Conservation (phyloP, 2,888 invertebrate species). For the Hipparchia sbordonii region DNA sequence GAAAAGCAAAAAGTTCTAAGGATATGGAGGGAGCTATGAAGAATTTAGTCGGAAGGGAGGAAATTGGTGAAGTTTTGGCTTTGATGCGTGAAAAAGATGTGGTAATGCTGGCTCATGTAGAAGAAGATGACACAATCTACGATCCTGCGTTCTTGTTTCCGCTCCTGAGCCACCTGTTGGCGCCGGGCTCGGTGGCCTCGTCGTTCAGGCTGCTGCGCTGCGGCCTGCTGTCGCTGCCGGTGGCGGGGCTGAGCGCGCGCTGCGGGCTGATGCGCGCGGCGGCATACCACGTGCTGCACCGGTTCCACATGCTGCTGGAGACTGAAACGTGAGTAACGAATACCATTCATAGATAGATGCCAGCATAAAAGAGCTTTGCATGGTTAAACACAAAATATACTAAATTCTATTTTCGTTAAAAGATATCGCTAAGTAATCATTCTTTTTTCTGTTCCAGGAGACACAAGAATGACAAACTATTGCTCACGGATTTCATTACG, state of each 20-base stretch:
- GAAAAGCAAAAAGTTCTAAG: constrained; percentile 52
- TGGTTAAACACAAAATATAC: no score
- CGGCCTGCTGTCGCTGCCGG: constrained; percentile 87
- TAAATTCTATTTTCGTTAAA: neutral
- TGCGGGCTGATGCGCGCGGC: constrained; percentile 86
- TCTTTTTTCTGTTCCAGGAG: constrained; percentile 56
- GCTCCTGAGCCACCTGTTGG: constrained; percentile 87
- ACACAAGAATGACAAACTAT: constrained; percentile 84
- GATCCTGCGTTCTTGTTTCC: constrained; percentile 93
- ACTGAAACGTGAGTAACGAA: constrained; percentile 81
- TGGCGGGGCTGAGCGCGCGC: constrained; percentile 87
- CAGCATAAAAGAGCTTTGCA: no score
- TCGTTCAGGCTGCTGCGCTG: constrained; percentile 87
- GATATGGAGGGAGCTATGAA: constrained; percentile 55
- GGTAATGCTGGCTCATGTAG: constrained; percentile 52
- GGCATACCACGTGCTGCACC: constrained; percentile 88
- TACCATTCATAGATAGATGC: no score
- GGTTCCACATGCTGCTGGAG: constrained; percentile 89
- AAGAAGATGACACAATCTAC: constrained; percentile 81
- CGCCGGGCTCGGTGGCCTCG: constrained; percentile 88
- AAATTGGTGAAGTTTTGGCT: constrained; percentile 48
- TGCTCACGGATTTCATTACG: constrained; percentile 87
- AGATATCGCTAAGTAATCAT: neutral
- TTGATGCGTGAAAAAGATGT: constrained; percentile 51
- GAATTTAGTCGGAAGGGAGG: constrained; percentile 50